phyloP scores from a whole-genome alignment of 2,797 vertebrate species.

The Saxicola maurus region DNA sequence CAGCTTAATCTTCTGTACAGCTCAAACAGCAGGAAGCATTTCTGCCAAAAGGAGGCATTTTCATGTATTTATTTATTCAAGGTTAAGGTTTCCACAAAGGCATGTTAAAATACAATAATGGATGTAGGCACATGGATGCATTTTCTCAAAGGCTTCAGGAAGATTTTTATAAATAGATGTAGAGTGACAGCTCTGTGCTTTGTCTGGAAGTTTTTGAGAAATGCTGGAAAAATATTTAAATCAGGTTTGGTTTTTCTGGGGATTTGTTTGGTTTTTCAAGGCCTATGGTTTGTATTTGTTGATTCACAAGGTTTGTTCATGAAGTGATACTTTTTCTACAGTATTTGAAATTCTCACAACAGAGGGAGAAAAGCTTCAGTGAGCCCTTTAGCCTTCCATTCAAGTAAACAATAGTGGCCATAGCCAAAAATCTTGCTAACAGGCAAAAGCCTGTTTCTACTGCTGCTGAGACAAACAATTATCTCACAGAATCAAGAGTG shows the following conservation, averaged over 20 bases:
- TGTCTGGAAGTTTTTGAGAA: not conserved
- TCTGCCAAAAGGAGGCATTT: not conserved
- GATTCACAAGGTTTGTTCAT: not conserved
- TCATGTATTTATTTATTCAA: not conserved
- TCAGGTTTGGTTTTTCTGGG: not conserved
- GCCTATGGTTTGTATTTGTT: not conserved
- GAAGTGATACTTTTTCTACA: not conserved
- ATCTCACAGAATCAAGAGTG: not conserved
- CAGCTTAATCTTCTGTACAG: not conserved
- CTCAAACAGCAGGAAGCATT: not conserved
- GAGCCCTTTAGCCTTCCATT: not conserved
- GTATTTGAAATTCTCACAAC: not conserved
- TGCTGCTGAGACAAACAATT: constrained; percentile 18
- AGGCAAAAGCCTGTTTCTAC: constrained; percentile 16
- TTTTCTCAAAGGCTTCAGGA: not conserved
- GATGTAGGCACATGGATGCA: not conserved
- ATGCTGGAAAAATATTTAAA: not conserved
- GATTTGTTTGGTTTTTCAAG: not conserved
- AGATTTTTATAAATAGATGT: not conserved
- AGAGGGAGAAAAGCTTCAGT: not conserved
- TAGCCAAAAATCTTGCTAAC: not conserved
- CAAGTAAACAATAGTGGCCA: not conserved
- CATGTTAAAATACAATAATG: not conserved
- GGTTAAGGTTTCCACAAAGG: not conserved
- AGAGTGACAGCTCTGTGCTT: not conserved